Conservation (phyloP, 2,888 invertebrate species). For the Himalopsyche anomala region DNA sequence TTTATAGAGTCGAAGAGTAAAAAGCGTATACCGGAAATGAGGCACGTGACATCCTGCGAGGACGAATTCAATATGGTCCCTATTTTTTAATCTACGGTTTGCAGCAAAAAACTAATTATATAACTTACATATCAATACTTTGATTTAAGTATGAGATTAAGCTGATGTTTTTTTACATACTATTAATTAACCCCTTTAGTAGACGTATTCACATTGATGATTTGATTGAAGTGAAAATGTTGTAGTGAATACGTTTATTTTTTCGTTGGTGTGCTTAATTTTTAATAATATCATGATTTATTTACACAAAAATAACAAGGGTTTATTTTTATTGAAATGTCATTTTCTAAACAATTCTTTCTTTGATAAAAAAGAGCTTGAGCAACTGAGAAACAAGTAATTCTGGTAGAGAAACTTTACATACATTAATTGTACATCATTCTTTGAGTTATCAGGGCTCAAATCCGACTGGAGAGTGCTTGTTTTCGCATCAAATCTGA, state of each 20-base stretch:
- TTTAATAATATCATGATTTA: no score
- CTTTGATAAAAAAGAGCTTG: no score
- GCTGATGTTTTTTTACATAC: not conserved
- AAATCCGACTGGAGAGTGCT: no score
- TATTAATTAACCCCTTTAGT: not conserved
- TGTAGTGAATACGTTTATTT: not conserved
- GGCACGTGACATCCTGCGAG: conserved; percentile 37
- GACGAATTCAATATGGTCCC: not conserved
- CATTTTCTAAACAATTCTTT: no score
- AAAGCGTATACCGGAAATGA: conserved; percentile 19
- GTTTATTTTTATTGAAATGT: no score
- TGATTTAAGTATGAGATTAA: not conserved
- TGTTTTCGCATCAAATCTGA: no score
- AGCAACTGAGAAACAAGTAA: no score
- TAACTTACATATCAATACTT: not conserved
- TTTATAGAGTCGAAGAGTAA: conserved; percentile 10
- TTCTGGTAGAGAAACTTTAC: no score
- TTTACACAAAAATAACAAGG: no score
- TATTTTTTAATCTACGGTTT: not conserved
- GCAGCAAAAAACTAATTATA: conserved; percentile 2
- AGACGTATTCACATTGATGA: not conserved
- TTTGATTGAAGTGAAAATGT: not conserved
- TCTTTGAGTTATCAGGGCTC: no score
- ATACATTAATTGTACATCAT: no score
- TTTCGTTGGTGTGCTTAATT: not conserved